Percentiles rank a stretch among this genome's conserved stretches.
These are phyloP conservation scores for Thamnophis elegans DNA, from an alignment of 2,797 vertebrate species.

Conservation along the genomic window DNA sequence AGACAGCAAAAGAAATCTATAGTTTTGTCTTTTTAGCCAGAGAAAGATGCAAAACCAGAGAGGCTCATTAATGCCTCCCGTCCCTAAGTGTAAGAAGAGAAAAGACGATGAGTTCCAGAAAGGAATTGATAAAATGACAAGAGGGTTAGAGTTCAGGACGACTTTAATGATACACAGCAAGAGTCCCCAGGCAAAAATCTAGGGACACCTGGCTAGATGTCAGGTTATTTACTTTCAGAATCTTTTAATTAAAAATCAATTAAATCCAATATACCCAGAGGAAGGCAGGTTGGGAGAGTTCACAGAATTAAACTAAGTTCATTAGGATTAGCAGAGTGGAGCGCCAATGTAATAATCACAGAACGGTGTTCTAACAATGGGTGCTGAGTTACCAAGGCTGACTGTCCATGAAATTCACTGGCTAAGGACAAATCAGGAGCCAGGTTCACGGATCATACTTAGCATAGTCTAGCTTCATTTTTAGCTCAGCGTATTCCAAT, in stretches of 20 bases:
- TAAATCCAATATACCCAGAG: not conserved
- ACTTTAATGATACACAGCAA: not conserved
- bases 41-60: not conserved
- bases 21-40: not conserved
- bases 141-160: not conserved
- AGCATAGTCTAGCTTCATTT: not conserved
- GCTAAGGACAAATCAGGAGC: not conserved
- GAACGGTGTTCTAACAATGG: not conserved
- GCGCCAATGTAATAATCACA: not conserved
- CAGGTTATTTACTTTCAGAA: not conserved
- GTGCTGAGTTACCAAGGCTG: not conserved
- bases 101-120: not conserved
- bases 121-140: not conserved
- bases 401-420: not conserved
- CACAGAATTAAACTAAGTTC: not conserved
- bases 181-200: not conserved
- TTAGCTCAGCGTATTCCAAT: not conserved
- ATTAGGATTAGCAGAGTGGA: not conserved
- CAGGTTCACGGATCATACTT: not conserved
- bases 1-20: not conserved
- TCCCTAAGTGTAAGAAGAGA: not conserved
- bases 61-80: not conserved
- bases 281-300: not conserved
- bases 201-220: not conserved
- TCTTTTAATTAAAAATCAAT: not conserved